Base-by-base conservation (phyloP, 1,140 invertebrate species). In the Patella vulgata region DNA sequence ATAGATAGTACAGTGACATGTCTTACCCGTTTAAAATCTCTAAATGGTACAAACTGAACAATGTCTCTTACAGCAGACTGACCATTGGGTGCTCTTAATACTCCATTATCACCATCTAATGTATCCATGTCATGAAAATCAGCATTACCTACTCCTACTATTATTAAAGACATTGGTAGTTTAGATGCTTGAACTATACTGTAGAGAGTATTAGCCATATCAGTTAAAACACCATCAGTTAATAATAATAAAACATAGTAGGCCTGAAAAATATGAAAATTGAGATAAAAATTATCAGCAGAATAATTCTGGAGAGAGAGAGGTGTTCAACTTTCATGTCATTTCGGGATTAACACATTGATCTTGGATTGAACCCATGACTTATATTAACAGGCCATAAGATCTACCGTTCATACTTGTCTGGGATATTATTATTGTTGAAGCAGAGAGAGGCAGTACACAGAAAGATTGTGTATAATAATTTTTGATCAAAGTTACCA, bases 151-250 rank as follows among this genome's bases (percentile, higher is more conserved):
- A 90, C 87, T 19, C 89, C 89, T 17, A 89, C 84, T 59, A 90
- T 89, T 58, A 89, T 89, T 33, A 89, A 86, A 2, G 88, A 89
- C 79, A 89, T 83, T 0, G 88, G 88, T 6, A 89, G 77, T 21
- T 67, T 65, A 1, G 88, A 88, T 8, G 88, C 88, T 43, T 82
- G 67, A n/a, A 87, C 81, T 36, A 88, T 86, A 51, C 86, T 88
- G 60, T 87, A 77, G 69, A 86, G 88, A 0, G 90, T 90, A 36
- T 88, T 81, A 17, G 85, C 84, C 86, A 91, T 89, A 73, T 91
- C 90, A 12, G 87, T 89, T 31, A 91, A 89, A 27, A 89, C 86
- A 28, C 90, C 90, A 82, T 91, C 90, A 3, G 90, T 91, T 5
- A 91, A 82, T 52, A 91, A 88, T 1, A 91, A 80, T 3, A 91